A percentile compares a stretch with the other conserved stretches of the same genome.
phyloP scores from a whole-genome alignment of 1,140 invertebrate genomes.

The Drosophila arawakana region DNA sequence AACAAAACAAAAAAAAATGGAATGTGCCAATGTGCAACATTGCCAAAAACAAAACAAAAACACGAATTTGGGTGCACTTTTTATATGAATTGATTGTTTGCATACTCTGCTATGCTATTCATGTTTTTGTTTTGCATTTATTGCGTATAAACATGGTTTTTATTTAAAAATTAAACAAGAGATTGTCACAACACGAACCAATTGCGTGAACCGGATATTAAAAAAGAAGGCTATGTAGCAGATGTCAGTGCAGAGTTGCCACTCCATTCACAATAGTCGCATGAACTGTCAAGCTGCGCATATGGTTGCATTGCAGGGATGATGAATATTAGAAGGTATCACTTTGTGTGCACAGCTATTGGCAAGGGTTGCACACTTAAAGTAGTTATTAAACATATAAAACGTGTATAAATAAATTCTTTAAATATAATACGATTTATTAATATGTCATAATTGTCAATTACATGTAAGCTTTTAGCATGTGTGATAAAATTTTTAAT shows the following conservation, averaged over 20 bases:
- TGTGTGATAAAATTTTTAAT: no score
- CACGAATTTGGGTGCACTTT: slow-evolving; percentile 5
- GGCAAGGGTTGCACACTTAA: not conserved
- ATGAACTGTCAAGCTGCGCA: slow-evolving; percentile 20
- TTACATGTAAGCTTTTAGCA: no score
- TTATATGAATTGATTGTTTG: not conserved
- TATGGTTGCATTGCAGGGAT: slow-evolving; percentile 25
- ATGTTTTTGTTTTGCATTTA: slow-evolving; percentile 47
- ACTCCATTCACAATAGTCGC: slow-evolving; percentile 27
- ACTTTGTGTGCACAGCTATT: not conserved
- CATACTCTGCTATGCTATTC: slow-evolving; percentile 7
- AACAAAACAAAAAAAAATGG: slow-evolving; percentile 43
- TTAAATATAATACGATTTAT: no score
- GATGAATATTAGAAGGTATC: not conserved
- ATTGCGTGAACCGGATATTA: slow-evolving; percentile 76
- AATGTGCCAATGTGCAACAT: slow-evolving; percentile 19
- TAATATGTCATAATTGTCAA: no score
- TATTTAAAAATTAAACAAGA: slow-evolving; percentile 31
- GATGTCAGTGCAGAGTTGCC: slow-evolving; percentile 40
- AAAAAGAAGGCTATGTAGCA: slow-evolving; percentile 67
- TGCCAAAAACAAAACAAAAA: slow-evolving; percentile 41
- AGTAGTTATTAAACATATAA: no score
- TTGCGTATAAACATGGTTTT: slow-evolving; percentile 44
- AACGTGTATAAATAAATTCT: no score
- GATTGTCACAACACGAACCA: slow-evolving; percentile 60